Evolutionary conservation across 2,888 invertebrate species (phyloP), one percentile per base, ranked within the genome.

Genomic region (Tenthredo notha): DNA sequence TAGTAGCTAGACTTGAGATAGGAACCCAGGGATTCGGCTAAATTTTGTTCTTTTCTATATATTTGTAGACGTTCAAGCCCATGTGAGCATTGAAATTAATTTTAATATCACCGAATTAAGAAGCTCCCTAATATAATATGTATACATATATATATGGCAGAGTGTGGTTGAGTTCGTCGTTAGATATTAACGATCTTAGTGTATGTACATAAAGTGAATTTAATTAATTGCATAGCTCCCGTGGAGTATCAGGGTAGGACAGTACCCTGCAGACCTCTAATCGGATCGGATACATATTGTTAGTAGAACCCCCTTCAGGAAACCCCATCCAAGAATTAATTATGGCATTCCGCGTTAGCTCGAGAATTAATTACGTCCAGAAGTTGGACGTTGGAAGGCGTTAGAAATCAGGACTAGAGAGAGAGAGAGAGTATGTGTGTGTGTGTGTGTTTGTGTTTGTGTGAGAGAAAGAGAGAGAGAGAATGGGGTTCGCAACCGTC

Each of bases 331-430:
- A 91, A 91, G 91, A 93, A 93, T 92, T 93, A 93, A 93, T 93
- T 93, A 93, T 92, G 91, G 93, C 92, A 93, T 93, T 93, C 92
- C 93, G 90, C 92, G 92, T 92, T 92, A 92, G 92, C 92, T 90
- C 91, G 90, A 91, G 91, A 92, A 92, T 93, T 92, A 92, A 93
- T 93, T 93, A 93, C 92, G 92, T 91, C 92, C 92, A 91, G 92
- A 92, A 92, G 92, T 93, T 92, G 90, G 91, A 92, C 91, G 91
- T 90, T 90, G 89, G 89, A 91, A 89, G 88, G 90, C 89, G 90
- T 89, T 90, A 89, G 91, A 91, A 90, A 90, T 90, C 90, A 90
- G 67, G 83, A 33, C 33, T n/a, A 6, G 47, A 75, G 47, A 6
- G 43, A 47, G 43, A 43, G 25, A 33, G 15, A 6, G 29, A 29